phyloP scores from a whole-genome alignment of 2,113 vertebrate species.

The Bubo blakistoni region DNA sequence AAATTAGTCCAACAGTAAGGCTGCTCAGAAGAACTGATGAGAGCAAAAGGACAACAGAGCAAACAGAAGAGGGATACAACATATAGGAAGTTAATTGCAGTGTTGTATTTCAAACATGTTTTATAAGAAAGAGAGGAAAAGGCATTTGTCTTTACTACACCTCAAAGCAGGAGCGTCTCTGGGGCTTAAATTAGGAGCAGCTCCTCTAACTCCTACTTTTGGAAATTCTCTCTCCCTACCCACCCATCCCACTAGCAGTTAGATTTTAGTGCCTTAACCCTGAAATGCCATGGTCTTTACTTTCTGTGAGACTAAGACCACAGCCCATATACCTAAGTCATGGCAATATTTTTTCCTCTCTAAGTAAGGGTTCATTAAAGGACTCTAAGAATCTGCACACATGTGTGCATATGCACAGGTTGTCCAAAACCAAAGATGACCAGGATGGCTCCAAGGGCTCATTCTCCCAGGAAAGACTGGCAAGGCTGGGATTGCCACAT shows the following conservation, averaged over 20 bases:
- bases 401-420: accelerated
- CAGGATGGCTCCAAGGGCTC: not conserved
- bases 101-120: not conserved
- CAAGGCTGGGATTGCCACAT: not conserved
- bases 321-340: not conserved
- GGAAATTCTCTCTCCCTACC: not conserved
- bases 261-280: not conserved
- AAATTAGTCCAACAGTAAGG: not conserved
- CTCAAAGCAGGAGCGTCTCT: not conserved
- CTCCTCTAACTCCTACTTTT: not conserved
- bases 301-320: not conserved
- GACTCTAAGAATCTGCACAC: not conserved
- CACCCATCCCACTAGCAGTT: not conserved
- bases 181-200: not conserved
- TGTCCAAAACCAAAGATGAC: not conserved
- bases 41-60: not conserved
- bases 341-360: not conserved
- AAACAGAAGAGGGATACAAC: not conserved
- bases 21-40: not conserved
- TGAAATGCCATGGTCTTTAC: not conserved
- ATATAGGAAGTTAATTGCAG: not conserved
- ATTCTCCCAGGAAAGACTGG: not conserved
- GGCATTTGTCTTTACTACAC: not conserved
- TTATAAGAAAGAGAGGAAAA: not conserved
- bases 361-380: not conserved